Evolutionary conservation across 1,140 invertebrate species (phyloP), one percentile per base, ranked within the genome.

Genomic region (Aphaenogaster ashmeadi): DNA sequence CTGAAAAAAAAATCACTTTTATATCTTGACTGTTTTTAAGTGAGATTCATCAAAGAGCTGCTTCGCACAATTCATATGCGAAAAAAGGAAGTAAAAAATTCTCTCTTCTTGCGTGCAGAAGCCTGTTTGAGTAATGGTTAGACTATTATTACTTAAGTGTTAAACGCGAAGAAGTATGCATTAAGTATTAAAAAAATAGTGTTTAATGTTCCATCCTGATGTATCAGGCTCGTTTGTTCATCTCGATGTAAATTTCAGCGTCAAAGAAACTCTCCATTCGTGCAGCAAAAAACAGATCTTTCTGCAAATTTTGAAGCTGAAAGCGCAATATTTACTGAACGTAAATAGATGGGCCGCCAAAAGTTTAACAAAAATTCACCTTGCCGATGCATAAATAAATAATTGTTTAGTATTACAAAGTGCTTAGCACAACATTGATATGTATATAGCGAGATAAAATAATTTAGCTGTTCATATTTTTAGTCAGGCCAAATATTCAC

Each of bases 1-100:
- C 97, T 98, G 96, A 44, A 27, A 84, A 75, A 52, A 72, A 41
- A 36, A 62, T 62, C 1, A 47, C 18, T 72, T 58, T 75, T 27
- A 60, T 38, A 47, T 41, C 15, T 15, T 27, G 6, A 50, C 7
- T 62, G 44, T 36, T 60, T 64, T 36, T 27, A 41, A 60, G 0
- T 36, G 27, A 54, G 18, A 38, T 60, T 74, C 33, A 21, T 47
- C 56, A 60, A 50, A 27, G 41, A 84, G 41, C n/a, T 60, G 69
- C 75, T 72, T 18, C 38, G 66, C 50, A 41, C 21, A 58, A 58
- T 83, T 83, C 33, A 21, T 71, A 18, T 47, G 47, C 18, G 15
- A 44, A 33, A 54, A 11, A 18, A 60, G 13, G 47, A 81, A 66
- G 21, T 71, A 54, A 64, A 71, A 8, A 71, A 56, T 44, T 83